These are phyloP conservation scores for Phoenoteleia sp. DNA, from an alignment of 2,888 invertebrate genomes.

Conservation along the genomic window DNA sequence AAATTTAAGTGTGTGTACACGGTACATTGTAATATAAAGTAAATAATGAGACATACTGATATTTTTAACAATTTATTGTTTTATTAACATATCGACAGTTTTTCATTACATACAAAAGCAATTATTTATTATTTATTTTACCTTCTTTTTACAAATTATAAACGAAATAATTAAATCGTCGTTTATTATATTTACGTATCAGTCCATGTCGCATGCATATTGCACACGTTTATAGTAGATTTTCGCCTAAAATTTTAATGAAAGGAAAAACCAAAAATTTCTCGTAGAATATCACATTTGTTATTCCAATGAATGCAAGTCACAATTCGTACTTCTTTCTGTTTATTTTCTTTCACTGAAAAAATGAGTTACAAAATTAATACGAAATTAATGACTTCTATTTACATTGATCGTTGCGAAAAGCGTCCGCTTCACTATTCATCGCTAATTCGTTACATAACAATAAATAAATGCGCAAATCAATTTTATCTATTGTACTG, in stretches of 20 bases:
- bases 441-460: conserved; percentile 3
- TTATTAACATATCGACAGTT: conserved; percentile 76
- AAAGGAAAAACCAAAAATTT: too few species aligned
- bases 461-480: conserved; percentile 22
- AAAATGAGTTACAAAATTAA: conserved; percentile 29
- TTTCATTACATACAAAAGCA: conserved; percentile 77
- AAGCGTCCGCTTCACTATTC: neutral
- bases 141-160: conserved; percentile 72
- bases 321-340: too few species aligned
- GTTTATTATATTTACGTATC: conserved; percentile 46
- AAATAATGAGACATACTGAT: conserved; percentile 5
- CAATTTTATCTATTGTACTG: conserved; percentile 17
- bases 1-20: too few species aligned
- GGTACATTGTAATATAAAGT: too few species aligned
- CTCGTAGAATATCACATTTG: conserved; percentile 44
- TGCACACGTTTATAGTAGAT: neutral
- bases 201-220: conserved; percentile 14
- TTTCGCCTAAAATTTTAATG: conserved; percentile 30
- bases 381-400: too few species aligned
- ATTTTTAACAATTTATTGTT: conserved; percentile 76
- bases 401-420: neutral
- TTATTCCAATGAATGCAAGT: conserved; percentile 12
- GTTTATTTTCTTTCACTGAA: too few species aligned
- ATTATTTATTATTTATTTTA: conserved; percentile 72
- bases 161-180: conserved; percentile 51